Percentiles rank a stretch among this genome's conserved stretches.
Evolutionary conservation across 2,797 vertebrate genomes (phyloP).

Genomic region (Pagetopsis macropterus): DNA sequence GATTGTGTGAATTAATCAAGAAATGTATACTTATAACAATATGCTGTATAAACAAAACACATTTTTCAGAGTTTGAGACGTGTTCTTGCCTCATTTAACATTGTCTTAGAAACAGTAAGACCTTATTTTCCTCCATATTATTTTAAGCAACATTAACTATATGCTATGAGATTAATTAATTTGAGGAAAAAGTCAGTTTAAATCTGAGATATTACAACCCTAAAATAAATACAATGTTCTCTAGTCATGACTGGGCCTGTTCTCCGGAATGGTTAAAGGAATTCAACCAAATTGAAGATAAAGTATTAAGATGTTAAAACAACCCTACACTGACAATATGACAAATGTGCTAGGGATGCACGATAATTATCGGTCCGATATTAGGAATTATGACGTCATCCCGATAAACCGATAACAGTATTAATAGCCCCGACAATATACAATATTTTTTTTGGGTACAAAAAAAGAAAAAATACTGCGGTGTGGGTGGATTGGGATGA

Average conservation of each 20-base stretch:
- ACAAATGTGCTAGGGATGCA: neutral
- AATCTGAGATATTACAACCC: too few relatives aligned
- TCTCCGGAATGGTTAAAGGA: too few relatives aligned
- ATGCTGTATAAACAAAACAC: slow-evolving; percentile 84
- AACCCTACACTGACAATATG: neutral
- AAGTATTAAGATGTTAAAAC: neutral
- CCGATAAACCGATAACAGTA: too few relatives aligned
- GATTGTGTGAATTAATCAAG: slow-evolving; percentile 80
- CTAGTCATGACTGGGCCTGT: neutral
- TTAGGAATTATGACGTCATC: too few relatives aligned
- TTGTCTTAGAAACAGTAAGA: neutral
- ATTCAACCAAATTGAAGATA: neutral
- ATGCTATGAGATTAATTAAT: neutral
- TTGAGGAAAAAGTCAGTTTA: too few relatives aligned
- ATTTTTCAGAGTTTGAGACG: slow-evolving; percentile 82
- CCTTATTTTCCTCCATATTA: neutral
- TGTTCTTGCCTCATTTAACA: neutral
- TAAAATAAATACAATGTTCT: neutral
- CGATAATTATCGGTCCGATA: too few relatives aligned
- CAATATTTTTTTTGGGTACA: too few relatives aligned
- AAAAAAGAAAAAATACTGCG: too few relatives aligned
- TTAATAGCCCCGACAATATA: too few relatives aligned
- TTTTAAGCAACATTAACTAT: neutral
- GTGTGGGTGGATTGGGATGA: too few relatives aligned
- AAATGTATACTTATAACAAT: slow-evolving; percentile 84